phyloP scores from a whole-genome alignment of 2,888 invertebrate genomes.

The Psylliodes chrysocephalus region DNA sequence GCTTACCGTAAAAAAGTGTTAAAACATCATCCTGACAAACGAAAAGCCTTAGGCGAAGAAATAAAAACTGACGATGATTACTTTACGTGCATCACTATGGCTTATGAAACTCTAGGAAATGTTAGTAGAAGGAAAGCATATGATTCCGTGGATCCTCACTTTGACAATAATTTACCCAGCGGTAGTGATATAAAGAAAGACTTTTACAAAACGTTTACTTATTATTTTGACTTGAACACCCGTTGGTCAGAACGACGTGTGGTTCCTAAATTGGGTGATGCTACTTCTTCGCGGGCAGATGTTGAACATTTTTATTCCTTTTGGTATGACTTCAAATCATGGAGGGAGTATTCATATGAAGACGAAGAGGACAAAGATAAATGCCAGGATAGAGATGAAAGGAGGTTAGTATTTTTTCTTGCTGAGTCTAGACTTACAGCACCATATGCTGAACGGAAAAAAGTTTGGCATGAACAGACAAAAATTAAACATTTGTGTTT shows the following conservation, averaged over 20 bases:
- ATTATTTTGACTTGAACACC: constrained; percentile 80
- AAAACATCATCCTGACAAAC: constrained; percentile 98
- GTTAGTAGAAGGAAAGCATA: constrained; percentile 86
- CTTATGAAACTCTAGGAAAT: constrained; percentile 91
- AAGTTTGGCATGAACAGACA: no score
- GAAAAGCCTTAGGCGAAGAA: constrained; percentile 90
- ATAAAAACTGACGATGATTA: constrained; percentile 93
- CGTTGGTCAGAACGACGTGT: constrained; percentile 92
- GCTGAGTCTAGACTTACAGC: no score
- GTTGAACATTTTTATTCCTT: constrained; percentile 97
- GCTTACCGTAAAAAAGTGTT: constrained; percentile 92
- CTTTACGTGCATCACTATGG: constrained; percentile 98
- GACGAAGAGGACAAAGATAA: constrained; percentile 99
- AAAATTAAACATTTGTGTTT: not conserved
- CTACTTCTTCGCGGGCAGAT: constrained; percentile 80
- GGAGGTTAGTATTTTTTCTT: constrained; percentile 67
- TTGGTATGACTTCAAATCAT: constrained; percentile 99
- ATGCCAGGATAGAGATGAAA: constrained; percentile 95
- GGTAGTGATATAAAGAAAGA: constrained; percentile 80
- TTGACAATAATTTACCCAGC: constrained; percentile 88
- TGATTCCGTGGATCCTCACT: constrained; percentile 96
- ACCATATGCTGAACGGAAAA: no score
- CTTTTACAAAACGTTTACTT: constrained; percentile 76
- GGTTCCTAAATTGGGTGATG: constrained; percentile 83
- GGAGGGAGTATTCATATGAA: constrained; percentile 98